Conservation (phyloP, 2,113 vertebrate genomes). For the Tragelaphus strepsiceros region DNA sequence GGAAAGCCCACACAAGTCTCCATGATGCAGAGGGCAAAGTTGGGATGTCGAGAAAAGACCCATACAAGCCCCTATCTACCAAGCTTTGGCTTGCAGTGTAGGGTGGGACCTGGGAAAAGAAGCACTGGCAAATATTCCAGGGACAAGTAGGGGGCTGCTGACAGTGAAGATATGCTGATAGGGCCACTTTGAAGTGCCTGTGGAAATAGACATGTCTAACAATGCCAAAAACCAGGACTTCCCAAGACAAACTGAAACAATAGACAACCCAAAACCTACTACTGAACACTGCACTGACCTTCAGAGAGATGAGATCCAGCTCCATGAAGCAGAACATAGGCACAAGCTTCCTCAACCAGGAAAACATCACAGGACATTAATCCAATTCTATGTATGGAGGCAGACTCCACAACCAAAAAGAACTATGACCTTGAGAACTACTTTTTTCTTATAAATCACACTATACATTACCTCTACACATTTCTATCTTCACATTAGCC, state of each 20-base stretch:
- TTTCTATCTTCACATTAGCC: background rate
- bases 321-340: background rate
- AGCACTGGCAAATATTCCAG: background rate
- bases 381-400: background rate
- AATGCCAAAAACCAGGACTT: background rate
- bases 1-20: too few species aligned
- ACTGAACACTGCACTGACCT: background rate
- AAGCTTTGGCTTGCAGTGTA: background rate
- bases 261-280: background rate
- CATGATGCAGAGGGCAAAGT: too few species aligned
- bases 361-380: background rate
- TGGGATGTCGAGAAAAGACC: too few species aligned
- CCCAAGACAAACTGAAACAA: background rate
- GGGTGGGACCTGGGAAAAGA: background rate
- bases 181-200: background rate
- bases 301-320: background rate
- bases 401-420: background rate
- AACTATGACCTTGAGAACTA: background rate
- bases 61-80: background rate
- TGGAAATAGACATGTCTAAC: background rate
- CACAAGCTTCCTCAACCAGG: background rate
- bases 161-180: background rate
- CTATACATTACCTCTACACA: background rate
- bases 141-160: background rate
- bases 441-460: background rate